Evolutionary conservation across 2,888 invertebrate genomes (phyloP), one percentile per base, ranked within the genome.

Genomic region (Vannuccia rotundouncinata): DNA sequence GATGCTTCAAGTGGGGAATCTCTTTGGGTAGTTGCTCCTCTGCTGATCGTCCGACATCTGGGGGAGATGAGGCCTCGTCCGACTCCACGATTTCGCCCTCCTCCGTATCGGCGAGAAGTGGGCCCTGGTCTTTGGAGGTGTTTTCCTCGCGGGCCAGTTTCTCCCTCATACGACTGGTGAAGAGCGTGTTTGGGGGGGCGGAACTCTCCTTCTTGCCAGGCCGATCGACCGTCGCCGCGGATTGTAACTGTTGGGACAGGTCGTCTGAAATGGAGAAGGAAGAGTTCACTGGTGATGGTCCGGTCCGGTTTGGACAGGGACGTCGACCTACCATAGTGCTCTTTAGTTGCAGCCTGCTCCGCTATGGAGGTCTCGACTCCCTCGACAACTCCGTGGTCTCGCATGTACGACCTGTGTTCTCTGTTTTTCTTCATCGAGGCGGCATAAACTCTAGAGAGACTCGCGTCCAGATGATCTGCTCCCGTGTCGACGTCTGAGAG

Each of bases 61-160:
- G 2, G 5, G 66, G 10, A 66, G 2, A 17, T 17, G 10, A 17
- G 25, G 5, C 66, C 13, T 66, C 66, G 5, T 66, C 66, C 13
- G 66, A 66, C 25, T 66, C 66, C 13, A 66, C 10, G 66, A 66
- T 66, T 66, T 66, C 66, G 66, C 66, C 66, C 66, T 66, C 66
- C 25, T 66, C 66, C 25, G 66, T 27, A n/a, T 22, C 66, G 5
- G 66, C 5, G 10, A 2, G 2, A 2, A 22, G 5, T 5, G 66
- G 10, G 66, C n/a, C n/a, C n/a, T n/a, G n/a, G n/a, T n/a, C n/a
- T n/a, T n/a, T n/a, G n/a, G n/a, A n/a, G n/a, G n/a, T n/a, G n/a
- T n/a, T 45, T 22, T 22, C 25, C 10, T 66, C 66, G 22, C 66
- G 66, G 2, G 5, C 66, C 66, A 66, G 22, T 27, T 66, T 66